Evolutionary conservation across 2,888 invertebrate species (phyloP), one percentile per base, ranked within the genome.

Genomic region (Lasioglossum lativentre): DNA sequence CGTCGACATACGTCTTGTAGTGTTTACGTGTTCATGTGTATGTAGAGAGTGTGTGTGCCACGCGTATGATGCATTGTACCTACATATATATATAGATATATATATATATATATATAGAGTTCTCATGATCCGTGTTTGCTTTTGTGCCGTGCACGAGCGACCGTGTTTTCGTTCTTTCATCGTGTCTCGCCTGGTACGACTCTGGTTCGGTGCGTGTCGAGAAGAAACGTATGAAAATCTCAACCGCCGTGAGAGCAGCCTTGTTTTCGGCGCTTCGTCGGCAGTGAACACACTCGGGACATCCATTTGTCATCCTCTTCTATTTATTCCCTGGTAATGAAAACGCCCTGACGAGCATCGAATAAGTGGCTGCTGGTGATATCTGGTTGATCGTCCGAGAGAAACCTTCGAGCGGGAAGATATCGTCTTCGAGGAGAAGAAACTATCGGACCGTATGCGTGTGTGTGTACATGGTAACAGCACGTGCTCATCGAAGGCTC

Each of bases 271-370:
- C 85, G 86, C 86, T 87, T 88, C 81, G 83, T 89, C 90, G 90
- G 90, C 90, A 90, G 89, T 90, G 89, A 89, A 89, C 86, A 90
- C 87, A 89, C 90, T 87, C 87, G 77, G 83, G 30, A 16, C 86
- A 88, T 73, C 86, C 30, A 45, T 79, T 72, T 70, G 27, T 38
- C 30, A 70, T 71, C 52, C 52, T 23, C 52, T 52, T 52, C 23
- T 72, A 30, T 79, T 56, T 34, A 52, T 63, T 78, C n/a, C 40
- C 71, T 68, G 68, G 45, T 75, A 81, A 85, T 86, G 72, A 85
- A 86, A 88, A 83, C 52, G 78, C 78, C 78, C 80, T 79, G 80
- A 84, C 78, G 80, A 73, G 68, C 79, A 76, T 70, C 80, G 59
- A 63, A 40, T 52, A 52, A 52, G 30, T 68, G 42, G 19, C 34